Evolutionary conservation across 1,140 invertebrate genomes (phyloP).

Genomic region (Vanessa atalanta): DNA sequence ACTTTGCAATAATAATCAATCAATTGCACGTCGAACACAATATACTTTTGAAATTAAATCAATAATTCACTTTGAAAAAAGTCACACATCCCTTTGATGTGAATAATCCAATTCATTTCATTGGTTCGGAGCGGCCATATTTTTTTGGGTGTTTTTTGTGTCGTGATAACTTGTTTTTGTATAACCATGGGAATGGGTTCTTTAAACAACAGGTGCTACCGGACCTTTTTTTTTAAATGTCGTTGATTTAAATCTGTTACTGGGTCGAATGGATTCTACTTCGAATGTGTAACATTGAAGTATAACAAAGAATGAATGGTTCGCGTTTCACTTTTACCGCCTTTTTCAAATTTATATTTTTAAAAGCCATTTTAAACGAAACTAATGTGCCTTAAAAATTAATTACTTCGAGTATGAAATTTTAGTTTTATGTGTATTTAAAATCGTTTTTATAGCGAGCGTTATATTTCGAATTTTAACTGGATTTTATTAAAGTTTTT

Average conservation of each 20-base stretch:
- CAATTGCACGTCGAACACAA: background rate
- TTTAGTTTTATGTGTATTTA: too few relatives aligned
- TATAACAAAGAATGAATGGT: background rate
- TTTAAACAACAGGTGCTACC: conserved; percentile 63
- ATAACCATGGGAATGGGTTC: conserved; percentile 53
- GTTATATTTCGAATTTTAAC: too few relatives aligned
- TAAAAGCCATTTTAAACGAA: too few relatives aligned
- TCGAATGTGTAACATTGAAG: background rate
- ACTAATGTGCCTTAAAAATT: too few relatives aligned
- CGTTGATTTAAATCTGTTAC: conserved; percentile 27
- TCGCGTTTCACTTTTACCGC: background rate
- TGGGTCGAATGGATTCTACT: conserved; percentile 40
- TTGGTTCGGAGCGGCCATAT: conserved; percentile 25
- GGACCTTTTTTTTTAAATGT: conserved; percentile 38
- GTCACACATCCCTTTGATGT: conserved; percentile 1
- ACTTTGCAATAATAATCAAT: background rate
- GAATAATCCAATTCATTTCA: background rate
- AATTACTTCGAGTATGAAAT: too few relatives aligned
- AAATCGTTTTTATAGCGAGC: too few relatives aligned
- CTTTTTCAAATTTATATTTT: background rate
- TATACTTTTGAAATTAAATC: background rate
- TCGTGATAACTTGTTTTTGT: conserved; percentile 44
- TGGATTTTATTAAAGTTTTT: too few relatives aligned
- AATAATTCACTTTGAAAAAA: conserved; percentile 9
- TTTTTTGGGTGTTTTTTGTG: conserved; percentile 39